Evolutionary conservation across 2,797 vertebrate genomes (phyloP).

Genomic region (Chelon labrosus): DNA sequence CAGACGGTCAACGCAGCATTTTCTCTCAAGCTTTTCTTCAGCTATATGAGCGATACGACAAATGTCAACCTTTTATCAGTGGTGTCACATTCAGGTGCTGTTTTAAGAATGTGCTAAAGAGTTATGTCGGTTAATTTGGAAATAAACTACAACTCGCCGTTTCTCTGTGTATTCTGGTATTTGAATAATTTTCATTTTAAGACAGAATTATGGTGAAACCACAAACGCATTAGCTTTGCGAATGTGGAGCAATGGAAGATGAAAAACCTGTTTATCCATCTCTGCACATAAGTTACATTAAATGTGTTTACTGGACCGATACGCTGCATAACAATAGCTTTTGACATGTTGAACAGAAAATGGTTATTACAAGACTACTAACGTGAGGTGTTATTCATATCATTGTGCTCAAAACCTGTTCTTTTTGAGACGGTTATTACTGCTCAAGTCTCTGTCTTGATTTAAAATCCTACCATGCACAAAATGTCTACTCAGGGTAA

Average conservation of each 20-base stretch:
- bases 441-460: neutral
- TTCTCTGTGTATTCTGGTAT: neutral
- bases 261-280: neutral
- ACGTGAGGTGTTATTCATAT: too few species aligned
- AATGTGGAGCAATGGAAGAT: neutral
- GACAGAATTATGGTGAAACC: neutral
- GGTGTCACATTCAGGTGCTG: neutral
- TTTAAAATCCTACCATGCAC: neutral
- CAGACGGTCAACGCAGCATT: neutral
- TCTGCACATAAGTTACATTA: neutral
- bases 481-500: neutral
- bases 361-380: too few species aligned
- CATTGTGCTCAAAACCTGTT: neutral
- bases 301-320: neutral
- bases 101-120: neutral
- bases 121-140: neutral
- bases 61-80: neutral
- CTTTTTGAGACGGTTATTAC: neutral
- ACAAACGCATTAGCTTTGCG: neutral
- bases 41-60: neutral
- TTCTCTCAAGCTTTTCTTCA: neutral
- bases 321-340: too few species aligned
- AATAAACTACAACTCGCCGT: neutral
- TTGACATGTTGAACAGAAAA: too few species aligned
- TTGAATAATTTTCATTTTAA: neutral